Evolutionary conservation across 2,888 invertebrate genomes (phyloP), one percentile per base, ranked within the genome.

Genomic region (Drosophila leonis): DNA sequence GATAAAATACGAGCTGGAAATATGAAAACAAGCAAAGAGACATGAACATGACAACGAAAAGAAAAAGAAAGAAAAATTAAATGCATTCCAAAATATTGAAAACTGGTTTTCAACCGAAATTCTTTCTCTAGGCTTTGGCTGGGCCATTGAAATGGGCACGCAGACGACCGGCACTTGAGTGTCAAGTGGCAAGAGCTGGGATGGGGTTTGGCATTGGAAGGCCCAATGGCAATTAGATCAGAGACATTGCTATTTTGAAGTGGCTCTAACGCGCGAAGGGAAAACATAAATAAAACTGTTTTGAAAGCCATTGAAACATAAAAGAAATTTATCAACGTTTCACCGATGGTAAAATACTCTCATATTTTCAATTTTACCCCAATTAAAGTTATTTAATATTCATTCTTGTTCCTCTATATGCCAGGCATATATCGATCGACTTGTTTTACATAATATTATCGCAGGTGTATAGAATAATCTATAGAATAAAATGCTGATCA

Each of bases 161-260:
- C 46, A 52, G 35, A 39, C 44, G 57, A 51, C 24, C 41, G 55
- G 35, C 82, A 83, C 85, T 83, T 80, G 83, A 84, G 80, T 62
- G 57, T 86, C 86, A 78, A 84, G 84, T 84, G 76, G 55, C 78
- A 71, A 73, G 70, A 56, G 59, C 69, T 31, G 63, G 54, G 24
- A 39, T 46, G 37, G 20, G 49, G 18, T 9, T 52, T 48, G 42
- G 29, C 20, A 39, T 60, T 33, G 49, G 15, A 48, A 46, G 33
- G 46, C 48, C 72, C 70, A 70, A 65, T 73, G 61, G 82, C 82
- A 79, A 82, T 79, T 83, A 83, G 85, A 85, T 83, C 82, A 80
- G 73, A 85, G 80, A 83, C 86, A 83, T 84, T 68, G 82, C 82
- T 84, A 84, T 82, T 78, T 61, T 85, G 72, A 82, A 85, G 83